Conservation (phyloP, 2,888 invertebrate genomes). For the Byasa hedistus region DNA sequence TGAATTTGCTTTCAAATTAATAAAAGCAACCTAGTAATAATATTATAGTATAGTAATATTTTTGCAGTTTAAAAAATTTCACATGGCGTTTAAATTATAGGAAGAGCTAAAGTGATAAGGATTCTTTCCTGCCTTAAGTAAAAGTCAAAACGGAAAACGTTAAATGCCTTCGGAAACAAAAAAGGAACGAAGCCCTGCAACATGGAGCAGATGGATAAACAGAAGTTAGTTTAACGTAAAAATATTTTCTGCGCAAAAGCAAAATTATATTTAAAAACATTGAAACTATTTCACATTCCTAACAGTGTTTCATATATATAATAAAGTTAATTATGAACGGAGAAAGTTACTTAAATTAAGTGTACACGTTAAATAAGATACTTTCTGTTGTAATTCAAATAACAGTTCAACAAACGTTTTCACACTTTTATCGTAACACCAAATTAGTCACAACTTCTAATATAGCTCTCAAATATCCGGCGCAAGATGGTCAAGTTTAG, state of each 20-base stretch:
- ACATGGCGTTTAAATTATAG: slow-evolving; percentile 20
- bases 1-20: neutral
- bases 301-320: neutral
- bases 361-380: neutral
- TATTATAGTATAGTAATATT: neutral
- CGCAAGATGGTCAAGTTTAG: slow-evolving; percentile 9
- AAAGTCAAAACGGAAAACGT: slow-evolving; percentile 9
- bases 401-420: neutral
- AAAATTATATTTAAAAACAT: neutral
- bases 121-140: slow-evolving; percentile 26
- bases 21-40: neutral
- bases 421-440: neutral
- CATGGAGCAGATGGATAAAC: slow-evolving; percentile 13
- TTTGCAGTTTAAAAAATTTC: slow-evolving; percentile 8
- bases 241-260: neutral
- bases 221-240: neutral
- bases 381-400: neutral
- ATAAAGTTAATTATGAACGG: neutral
- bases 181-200: slow-evolving; percentile 24
- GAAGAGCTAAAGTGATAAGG: slow-evolving; percentile 12
- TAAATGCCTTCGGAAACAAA: slow-evolving; percentile 25
- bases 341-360: neutral
- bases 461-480: slow-evolving; percentile 26
- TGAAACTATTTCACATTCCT: neutral
- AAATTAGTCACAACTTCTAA: slow-evolving; percentile 19